Base-by-base conservation (phyloP, 2,888 invertebrate genomes). In the Chrysodeixis includens region DNA sequence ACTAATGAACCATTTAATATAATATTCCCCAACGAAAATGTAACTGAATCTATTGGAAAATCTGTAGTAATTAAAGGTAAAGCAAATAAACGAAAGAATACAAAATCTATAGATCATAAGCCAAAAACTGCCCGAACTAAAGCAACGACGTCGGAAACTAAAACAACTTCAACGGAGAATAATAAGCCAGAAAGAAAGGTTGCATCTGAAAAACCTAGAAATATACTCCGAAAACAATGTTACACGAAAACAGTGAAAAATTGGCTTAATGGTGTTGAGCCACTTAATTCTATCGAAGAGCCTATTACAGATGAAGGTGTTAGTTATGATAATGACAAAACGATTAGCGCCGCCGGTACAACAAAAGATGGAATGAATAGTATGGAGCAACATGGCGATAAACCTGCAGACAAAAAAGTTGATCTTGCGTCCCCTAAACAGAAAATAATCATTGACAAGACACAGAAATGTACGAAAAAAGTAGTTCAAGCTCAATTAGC, bases 401-500 rank as follows among this genome's bases (percentile, higher is more conserved):
- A 46, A 9, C 8, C 9, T 9, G 30, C 16, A 14, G 0, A 56
- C 14, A 16, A 56, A 49, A 55, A 56, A 56, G 12, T 1, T 5
- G 7, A 7, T 40, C n/a, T n/a, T 30, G 5, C 26, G 18, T 18
- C 20, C 4, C 5, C 10, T 35, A 66, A 53, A 54, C 9, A 51
- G 20, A 67, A 66, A 69, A 62, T 64, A 44, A 22, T 55, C 40
- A 54, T 60, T n/a, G 68, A 75, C 16, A 78, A 67, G 61, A 35
- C 49, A 3, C 71, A 75, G 30, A 76, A 71, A 40, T 77, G 65
- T 53, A 40, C 46, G 1, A 88, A 87, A 55, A 92, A 87, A 79
- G 78, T 83, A 5, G 69, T 93, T 16, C 94, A 94, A 85, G 78
- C 94, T 3, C 86, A 86, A 71, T 75, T 94, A 57, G 84, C 88